Evolutionary conservation across 2,113 vertebrate genomes (phyloP).

Genomic region (Prionailurus viverrinus): DNA sequence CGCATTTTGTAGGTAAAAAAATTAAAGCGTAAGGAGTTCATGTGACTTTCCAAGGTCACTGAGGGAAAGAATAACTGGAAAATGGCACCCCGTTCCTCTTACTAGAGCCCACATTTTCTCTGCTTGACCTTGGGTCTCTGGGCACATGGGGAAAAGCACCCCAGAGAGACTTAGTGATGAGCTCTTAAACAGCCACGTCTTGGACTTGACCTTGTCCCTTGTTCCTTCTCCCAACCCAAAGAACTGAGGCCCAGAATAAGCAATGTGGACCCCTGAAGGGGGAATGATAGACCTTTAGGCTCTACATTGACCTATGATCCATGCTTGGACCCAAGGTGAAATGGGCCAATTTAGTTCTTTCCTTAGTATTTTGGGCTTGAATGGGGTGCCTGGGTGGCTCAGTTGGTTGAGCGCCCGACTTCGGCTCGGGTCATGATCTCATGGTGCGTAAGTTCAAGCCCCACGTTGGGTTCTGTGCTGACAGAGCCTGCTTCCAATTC

Average conservation of each 20-base stretch:
- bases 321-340: background rate
- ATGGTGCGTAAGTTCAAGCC: too few species aligned
- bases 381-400: too few species aligned
- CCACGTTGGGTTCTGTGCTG: too few species aligned
- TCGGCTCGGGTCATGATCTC: too few species aligned
- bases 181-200: background rate
- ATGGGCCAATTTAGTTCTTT: background rate
- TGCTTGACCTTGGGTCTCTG: background rate
- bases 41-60: background rate
- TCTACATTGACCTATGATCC: background rate
- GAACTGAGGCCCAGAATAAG: background rate
- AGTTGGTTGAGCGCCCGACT: too few species aligned
- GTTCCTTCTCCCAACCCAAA: background rate
- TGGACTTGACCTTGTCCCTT: background rate
- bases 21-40: background rate
- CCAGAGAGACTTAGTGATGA: background rate
- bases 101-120: background rate
- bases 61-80: background rate
- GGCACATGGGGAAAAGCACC: background rate
- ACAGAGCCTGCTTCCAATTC: too few species aligned
- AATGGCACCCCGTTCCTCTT: background rate
- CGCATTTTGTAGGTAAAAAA: background rate
- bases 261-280: background rate
- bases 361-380: background rate
- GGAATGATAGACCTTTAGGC: background rate